Base-by-base conservation (phyloP, 2,888 invertebrate genomes). In the Choristoneura rosaceana region DNA sequence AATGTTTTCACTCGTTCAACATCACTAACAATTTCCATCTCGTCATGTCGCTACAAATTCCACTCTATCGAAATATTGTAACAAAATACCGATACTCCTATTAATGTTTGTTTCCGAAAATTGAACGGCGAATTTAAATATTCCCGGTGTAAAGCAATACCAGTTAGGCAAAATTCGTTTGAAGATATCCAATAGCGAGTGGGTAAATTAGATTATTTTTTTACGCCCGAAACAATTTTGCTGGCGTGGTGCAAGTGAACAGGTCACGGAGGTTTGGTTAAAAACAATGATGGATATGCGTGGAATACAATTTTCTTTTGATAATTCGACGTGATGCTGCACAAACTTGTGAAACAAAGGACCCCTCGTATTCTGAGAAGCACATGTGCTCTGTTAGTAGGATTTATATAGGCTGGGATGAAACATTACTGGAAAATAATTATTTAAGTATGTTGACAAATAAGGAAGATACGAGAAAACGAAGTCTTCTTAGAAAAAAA, bases 131-230 rank as follows among this genome's bases (percentile, higher is more conserved):
- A 71, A 71, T 71, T 71, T 65, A 71, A 67, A 71, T 67, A 71
- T 62, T 61, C 66, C 43, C 66, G 12, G 61, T 52, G 66, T 45
- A 71, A 61, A 61, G 70, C 70, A 25, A 70, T 59, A 50, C 65
- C 66, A 66, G 71, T 66, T 71, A 67, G 34, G 71, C 62, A 67
- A 71, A 66, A 71, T 61, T 71, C 71, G 66, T 71, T 73, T 69
- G 69, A 69, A 69, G 64, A 69, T 69, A 73, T 64, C 66, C 66
- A 67, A 71, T 71, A 71, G 55, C 70, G 61, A 60, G 66, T 62
- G 66, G 66, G 58, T 71, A 63, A 68, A 71, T 71, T 71, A 71
- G 68, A 71, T 68, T 71, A 71, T 71, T 71, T 71, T 71, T 71
- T 55, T 71, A 63, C 58, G 58, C 55, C 25, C 63, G 68, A 68